A percentile compares a stretch with the other conserved stretches of the same genome.
Conservation (phyloP, 2,113 vertebrate species). For the Stomatorhinus ivindoensis region DNA sequence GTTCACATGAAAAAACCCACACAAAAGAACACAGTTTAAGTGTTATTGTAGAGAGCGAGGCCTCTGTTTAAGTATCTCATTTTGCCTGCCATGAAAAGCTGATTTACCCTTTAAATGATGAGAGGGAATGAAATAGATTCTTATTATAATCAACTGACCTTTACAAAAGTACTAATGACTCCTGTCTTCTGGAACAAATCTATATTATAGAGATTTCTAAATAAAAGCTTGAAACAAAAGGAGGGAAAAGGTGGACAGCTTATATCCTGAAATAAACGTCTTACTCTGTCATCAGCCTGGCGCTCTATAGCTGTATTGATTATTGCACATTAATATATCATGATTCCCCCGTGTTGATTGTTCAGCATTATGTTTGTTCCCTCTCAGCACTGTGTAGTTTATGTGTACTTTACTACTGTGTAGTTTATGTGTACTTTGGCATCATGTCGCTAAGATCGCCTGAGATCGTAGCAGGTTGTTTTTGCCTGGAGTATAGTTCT, state of each 20-base stretch:
- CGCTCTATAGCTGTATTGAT: neutral
- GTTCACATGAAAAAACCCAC: slow-evolving; percentile 58
- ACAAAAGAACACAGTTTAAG: slow-evolving; percentile 57
- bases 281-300: neutral
- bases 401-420: neutral
- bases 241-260: neutral
- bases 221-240: slow-evolving; percentile 49
- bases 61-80: slow-evolving; percentile 49
- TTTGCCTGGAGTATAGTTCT: neutral
- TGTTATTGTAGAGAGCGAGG: slow-evolving; percentile 53
- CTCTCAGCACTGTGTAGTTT: neutral
- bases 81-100: slow-evolving; percentile 52
- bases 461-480: neutral
- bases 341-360: neutral
- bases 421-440: neutral
- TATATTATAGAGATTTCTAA: slow-evolving; percentile 61
- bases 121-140: slow-evolving; percentile 43
- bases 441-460: neutral
- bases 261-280: neutral
- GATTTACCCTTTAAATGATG: slow-evolving; percentile 64
- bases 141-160: slow-evolving; percentile 50
- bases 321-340: neutral
- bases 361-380: neutral
- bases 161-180: slow-evolving; percentile 50
- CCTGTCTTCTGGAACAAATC: slow-evolving; percentile 40